Evolutionary conservation across 1,140 invertebrate genomes (phyloP).

Genomic region (Drosophila subobscura): DNA sequence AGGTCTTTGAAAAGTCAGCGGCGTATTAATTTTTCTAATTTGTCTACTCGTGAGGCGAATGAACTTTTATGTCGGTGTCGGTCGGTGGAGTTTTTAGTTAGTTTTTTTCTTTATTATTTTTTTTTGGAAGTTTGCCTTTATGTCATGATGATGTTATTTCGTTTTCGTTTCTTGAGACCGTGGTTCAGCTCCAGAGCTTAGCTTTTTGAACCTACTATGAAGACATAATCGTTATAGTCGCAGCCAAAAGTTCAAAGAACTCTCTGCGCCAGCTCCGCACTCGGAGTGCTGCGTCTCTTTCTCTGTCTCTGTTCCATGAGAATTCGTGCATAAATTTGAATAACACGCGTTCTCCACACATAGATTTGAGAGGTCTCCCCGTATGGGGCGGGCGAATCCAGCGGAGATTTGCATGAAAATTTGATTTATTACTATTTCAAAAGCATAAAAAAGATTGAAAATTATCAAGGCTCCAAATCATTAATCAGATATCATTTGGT

Average conservation of each 20-base stretch:
- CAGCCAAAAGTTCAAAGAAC: constrained; percentile 74
- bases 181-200: constrained; percentile 41
- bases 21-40: constrained; percentile 82
- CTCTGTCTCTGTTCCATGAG: constrained; percentile 51
- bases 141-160: constrained; percentile 78
- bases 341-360: constrained; percentile 43
- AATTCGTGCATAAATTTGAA: constrained; percentile 80
- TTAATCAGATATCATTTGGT: constrained; percentile 31
- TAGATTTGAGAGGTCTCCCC: constrained; percentile 14
- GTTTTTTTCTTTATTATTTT: constrained; percentile 35
- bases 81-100: constrained; percentile 47
- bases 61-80: constrained; percentile 57
- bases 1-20: constrained; percentile 54
- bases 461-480: constrained; percentile 35
- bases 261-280: constrained; percentile 34
- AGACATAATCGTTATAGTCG: constrained; percentile 79
- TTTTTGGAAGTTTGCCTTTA: constrained; percentile 63
- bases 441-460: constrained; percentile 41
- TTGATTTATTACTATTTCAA: constrained; percentile 41
- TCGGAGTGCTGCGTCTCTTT: constrained; percentile 47
- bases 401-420: constrained; percentile 17
- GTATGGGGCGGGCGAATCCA: constrained; percentile 12
- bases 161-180: constrained; percentile 64
- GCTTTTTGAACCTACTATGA: constrained; percentile 74
- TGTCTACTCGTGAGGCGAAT: constrained; percentile 74